Conservation (phyloP, 1,140 invertebrate genomes). For the Drosophila tsacasi region DNA sequence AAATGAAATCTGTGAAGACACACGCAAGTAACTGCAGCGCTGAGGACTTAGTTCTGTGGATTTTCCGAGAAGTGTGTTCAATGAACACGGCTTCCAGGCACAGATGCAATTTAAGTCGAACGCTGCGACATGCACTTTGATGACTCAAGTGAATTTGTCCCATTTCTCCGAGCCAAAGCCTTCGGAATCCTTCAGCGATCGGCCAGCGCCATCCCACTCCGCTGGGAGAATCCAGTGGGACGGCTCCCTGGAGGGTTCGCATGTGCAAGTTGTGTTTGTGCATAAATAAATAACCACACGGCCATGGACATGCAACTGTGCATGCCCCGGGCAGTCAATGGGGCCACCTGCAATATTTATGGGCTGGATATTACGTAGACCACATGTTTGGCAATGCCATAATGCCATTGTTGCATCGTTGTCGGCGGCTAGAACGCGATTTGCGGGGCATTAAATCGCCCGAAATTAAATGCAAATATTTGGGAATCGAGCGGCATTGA, state of each 20-base stretch:
- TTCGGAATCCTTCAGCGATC: conserved; percentile 16
- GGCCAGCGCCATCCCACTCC: background rate
- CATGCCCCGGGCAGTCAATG: conserved; percentile 40
- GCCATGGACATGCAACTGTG: conserved; percentile 65
- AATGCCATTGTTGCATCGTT: conserved; percentile 13
- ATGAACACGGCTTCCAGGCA: conserved; percentile 17
- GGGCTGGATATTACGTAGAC: conserved; percentile 59
- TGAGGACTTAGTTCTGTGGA: conserved; percentile 18
- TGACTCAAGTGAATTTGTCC: conserved; percentile 14
- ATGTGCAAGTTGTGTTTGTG: conserved; percentile 58
- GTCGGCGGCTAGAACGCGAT: conserved; percentile 30
- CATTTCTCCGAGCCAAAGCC: background rate
- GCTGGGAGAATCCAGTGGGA: no score
- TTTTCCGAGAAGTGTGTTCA: conserved; percentile 13
- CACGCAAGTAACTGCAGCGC: background rate
- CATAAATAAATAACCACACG: conserved; percentile 71
- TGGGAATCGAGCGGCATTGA: conserved; percentile 40
- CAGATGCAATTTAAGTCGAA: conserved; percentile 24
- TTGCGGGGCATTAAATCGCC: conserved; percentile 20
- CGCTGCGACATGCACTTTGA: conserved; percentile 5
- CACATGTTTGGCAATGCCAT: conserved; percentile 49
- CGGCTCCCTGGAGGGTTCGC: conserved; percentile 24
- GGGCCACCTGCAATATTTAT: conserved; percentile 65
- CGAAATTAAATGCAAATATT: conserved; percentile 69
- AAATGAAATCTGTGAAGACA: conserved; percentile 2